Conservation (phyloP, 2,113 vertebrate species). For the Chascanopsetta lugubris region DNA sequence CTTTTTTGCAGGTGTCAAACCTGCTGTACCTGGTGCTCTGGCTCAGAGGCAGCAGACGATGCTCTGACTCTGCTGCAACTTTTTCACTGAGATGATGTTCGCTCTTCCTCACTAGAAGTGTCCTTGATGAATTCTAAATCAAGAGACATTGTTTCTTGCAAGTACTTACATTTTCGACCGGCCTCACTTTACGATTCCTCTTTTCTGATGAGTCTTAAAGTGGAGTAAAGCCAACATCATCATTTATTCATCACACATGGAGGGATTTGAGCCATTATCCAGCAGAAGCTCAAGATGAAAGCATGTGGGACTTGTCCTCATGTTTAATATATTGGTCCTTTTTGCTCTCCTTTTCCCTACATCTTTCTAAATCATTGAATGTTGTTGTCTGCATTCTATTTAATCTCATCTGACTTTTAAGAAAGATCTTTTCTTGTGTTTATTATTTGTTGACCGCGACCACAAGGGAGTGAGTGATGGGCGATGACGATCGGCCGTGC, state of each 20-base stretch:
- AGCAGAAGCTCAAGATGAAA: constrained; percentile 26
- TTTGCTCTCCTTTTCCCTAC: neutral
- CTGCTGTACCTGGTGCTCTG: no score
- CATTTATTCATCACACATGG: constrained; percentile 56
- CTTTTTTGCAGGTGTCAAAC: no score
- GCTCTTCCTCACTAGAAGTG: neutral
- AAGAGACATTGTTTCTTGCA: neutral
- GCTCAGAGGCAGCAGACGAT: no score
- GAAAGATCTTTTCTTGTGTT: constrained; percentile 26
- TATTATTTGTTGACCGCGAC: constrained; percentile 21
- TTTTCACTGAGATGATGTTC: neutral
- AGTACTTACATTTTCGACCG: neutral
- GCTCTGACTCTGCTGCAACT: neutral
- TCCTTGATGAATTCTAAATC: constrained; percentile 3
- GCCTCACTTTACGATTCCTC: neutral
- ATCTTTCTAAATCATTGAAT: no score
- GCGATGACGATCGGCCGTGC: constrained; percentile 17
- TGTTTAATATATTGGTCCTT: constrained; percentile 59
- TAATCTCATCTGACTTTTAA: neutral
- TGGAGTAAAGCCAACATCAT: constrained; percentile 43
- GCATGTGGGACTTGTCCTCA: constrained; percentile 38
- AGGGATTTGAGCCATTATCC: constrained; percentile 50
- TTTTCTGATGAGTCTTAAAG: constrained; percentile 11
- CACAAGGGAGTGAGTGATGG: constrained; percentile 13
- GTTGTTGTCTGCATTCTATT: neutral